Evolutionary conservation across 2,888 invertebrate genomes (phyloP).

Genomic region (Hyposoter didymator): DNA sequence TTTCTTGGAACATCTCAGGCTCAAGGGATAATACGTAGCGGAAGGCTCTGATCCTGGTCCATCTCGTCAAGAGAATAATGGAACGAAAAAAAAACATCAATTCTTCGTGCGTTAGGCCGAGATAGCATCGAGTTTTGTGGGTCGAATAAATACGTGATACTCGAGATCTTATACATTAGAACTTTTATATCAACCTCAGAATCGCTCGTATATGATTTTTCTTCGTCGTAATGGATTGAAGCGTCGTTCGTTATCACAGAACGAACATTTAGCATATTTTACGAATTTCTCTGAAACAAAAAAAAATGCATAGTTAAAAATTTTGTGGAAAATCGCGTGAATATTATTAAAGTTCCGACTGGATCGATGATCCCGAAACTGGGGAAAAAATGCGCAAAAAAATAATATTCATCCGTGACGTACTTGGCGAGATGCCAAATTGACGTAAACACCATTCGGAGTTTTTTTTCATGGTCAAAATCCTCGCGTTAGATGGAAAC

Average conservation of each 20-base stretch:
- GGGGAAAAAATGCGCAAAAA: neutral
- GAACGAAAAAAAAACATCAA: slow-evolving; percentile 31
- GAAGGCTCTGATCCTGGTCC: slow-evolving; percentile 24
- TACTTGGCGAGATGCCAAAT: neutral
- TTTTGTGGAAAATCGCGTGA: no score
- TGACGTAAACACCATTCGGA: neutral
- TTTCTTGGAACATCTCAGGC: slow-evolving; percentile 47
- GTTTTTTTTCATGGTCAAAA: slow-evolving; percentile 5
- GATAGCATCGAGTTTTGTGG: slow-evolving; percentile 32
- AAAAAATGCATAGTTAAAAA: no score
- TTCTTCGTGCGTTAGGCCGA: slow-evolving; percentile 29
- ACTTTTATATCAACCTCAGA: neutral
- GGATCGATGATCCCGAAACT: neutral
- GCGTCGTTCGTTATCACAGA: neutral
- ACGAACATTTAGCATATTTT: neutral
- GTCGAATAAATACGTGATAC: slow-evolving; percentile 51
- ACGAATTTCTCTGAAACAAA: no score
- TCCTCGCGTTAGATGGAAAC: neutral
- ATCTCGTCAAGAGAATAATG: slow-evolving; percentile 30
- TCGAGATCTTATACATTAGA: neutral
- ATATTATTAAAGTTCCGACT: no score
- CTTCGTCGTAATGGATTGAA: neutral
- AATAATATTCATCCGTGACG: neutral
- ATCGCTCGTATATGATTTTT: neutral
- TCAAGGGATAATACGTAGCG: slow-evolving; percentile 37